Evolutionary conservation across 1,140 invertebrate species (phyloP).

Genomic region (Gyrodactylus salaris): DNA sequence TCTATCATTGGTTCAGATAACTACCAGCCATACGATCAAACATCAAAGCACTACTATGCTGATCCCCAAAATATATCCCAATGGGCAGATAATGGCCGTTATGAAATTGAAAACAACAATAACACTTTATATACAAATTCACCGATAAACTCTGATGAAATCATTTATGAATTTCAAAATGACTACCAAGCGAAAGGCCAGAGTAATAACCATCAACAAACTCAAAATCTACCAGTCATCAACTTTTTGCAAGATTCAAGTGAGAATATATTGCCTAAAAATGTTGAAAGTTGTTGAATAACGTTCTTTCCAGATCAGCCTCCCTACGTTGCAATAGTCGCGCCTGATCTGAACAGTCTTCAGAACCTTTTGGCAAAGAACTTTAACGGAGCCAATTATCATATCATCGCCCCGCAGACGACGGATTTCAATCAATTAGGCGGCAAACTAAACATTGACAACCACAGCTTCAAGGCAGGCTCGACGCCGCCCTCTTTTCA

Average conservation of each 20-base stretch:
- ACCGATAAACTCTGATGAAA: not conserved
- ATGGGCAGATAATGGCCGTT: not conserved
- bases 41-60: not conserved
- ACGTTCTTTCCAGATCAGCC: too few species aligned
- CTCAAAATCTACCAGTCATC: too few species aligned
- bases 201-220: too few species aligned
- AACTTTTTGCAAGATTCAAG: too few species aligned
- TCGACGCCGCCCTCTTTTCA: not conserved
- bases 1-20: too few species aligned
- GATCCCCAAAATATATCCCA: not conserved
- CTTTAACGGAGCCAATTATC: not conserved
- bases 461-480: not conserved
- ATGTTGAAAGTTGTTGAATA: too few species aligned
- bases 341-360: not conserved
- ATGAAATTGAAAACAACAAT: not conserved
- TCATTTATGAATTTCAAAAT: not conserved
- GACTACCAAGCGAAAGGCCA: too few species aligned
- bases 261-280: too few species aligned
- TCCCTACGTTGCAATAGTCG: not conserved
- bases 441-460: not conserved
- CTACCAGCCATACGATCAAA: too few species aligned
- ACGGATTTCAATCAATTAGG: not conserved
- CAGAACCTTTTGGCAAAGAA: not conserved
- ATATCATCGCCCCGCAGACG: not conserved
- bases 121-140: not conserved